These are phyloP conservation scores for Mastomys coucha DNA, from an alignment of 2,113 vertebrate genomes.

Conservation along the genomic window DNA sequence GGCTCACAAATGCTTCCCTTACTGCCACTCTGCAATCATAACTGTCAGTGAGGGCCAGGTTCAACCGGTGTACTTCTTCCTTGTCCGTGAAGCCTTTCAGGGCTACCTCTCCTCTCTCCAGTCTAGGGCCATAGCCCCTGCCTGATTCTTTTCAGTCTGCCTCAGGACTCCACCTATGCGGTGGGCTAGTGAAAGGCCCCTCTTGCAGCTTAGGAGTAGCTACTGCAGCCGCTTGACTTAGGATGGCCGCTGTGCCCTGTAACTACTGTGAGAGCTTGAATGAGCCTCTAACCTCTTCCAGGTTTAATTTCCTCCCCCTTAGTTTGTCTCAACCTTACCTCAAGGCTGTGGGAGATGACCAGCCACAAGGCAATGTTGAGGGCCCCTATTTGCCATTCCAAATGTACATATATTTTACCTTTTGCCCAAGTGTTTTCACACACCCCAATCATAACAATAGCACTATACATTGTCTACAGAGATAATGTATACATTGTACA, in stretches of 20 bases:
- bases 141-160: background rate
- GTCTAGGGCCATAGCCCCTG: background rate
- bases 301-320: background rate
- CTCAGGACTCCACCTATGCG: background rate
- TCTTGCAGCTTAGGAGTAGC: background rate
- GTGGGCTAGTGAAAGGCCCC: background rate
- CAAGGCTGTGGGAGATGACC: background rate
- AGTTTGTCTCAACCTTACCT: background rate
- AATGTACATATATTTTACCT: background rate
- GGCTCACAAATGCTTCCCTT: background rate
- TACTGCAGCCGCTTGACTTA: background rate
- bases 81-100: background rate
- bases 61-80: background rate
- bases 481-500: no score
- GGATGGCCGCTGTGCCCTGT: background rate
- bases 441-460: background rate
- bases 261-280: background rate
- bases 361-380: background rate
- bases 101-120: no score
- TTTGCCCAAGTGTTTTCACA: background rate
- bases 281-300: background rate
- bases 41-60: background rate
- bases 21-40: background rate
- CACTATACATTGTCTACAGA: background rate
- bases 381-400: background rate